These are phyloP conservation scores for Botia almorhae DNA, from an alignment of 2,797 vertebrate genomes.

Conservation along the genomic window DNA sequence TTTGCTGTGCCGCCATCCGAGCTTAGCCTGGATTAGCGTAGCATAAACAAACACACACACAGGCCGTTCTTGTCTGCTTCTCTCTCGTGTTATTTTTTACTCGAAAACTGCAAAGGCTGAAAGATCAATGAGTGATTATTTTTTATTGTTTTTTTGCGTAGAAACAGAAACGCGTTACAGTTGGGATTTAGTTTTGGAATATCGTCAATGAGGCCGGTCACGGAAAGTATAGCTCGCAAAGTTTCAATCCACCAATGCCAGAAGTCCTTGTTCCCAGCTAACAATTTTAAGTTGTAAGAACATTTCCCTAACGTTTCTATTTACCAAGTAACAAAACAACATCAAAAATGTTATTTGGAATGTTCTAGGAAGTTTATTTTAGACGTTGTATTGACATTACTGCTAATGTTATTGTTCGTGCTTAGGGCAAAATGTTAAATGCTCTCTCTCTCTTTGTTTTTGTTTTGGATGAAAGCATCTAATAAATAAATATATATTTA, in stretches of 20 bases:
- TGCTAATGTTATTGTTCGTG: no score
- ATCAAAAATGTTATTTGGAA: no score
- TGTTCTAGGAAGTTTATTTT: no score
- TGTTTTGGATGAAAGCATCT: no score
- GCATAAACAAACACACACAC: constrained; percentile 60
- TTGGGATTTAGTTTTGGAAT: background rate
- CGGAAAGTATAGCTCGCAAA: constrained; percentile 32
- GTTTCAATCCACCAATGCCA: constrained; percentile 42
- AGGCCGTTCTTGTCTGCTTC: constrained; percentile 20
- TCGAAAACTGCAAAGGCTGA: constrained; percentile 47
- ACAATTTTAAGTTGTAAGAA: no score
- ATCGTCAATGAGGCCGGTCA: constrained; percentile 19
- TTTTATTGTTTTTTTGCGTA: constrained; percentile 14
- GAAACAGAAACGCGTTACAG: background rate
- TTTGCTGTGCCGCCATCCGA: constrained; percentile 55
- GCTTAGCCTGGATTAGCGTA: constrained; percentile 62
- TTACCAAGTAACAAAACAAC: no score
- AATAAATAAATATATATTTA: no score
- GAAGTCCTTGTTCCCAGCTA: constrained; percentile 32
- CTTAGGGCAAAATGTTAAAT: no score
- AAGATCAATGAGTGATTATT: constrained; percentile 32
- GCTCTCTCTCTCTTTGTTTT: no score
- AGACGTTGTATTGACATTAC: no score
- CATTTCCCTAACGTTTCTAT: no score
- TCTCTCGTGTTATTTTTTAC: constrained; percentile 52